Base-by-base conservation (phyloP, 1,140 invertebrate species). In the Pteromalus puparum region DNA sequence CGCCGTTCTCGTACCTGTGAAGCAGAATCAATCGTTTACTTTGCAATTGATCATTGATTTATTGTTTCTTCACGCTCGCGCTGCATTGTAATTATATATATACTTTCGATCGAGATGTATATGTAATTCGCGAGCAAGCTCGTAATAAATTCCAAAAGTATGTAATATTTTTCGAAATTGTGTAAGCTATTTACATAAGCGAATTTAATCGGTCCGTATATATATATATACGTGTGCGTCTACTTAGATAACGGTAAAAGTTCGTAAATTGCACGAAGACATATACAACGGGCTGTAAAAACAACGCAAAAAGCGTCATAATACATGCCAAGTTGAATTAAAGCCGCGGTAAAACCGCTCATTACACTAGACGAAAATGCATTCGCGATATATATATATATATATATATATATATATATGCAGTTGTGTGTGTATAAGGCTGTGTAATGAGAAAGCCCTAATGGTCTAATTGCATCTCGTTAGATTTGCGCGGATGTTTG, bases 1-100 rank as follows among this genome's bases (percentile, higher is more conserved):
- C 97, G 0, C 97, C 97, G 89, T 98, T 98, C 92, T 98, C 97
- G 92, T 98, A 98, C 72, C 92, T 93, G 30, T 34, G 68, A 72
- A 21, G 34, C 2, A 24, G 3, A 48, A 81, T 24, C 38, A 48
- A 34, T 21, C 1, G 15, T 7, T 53, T 77, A 48, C 10, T 61
- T 2, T 18, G 18, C 1, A 67, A 21, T 21, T 96, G 95, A 94
- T 97, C 97, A 93, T 98, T 98, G 92, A 42, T 42, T 1, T 42
- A 42, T 42, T 42, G 10, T 10, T 42, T 9, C 6, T 42, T 42
- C 38, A 7, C 38, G 10, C 38, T 7, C 38, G 38, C 9, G 9
- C n/a, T n/a, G n/a, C 38, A 38, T 38, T 38, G 38, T 42, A 6
- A 42, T 42, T 42, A 42, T 10, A n/a, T n/a, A n/a, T n/a, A 5